Evolutionary conservation across 2,888 invertebrate genomes (phyloP), one percentile per base, ranked within the genome.

Genomic region (Ennomos quercinarius): DNA sequence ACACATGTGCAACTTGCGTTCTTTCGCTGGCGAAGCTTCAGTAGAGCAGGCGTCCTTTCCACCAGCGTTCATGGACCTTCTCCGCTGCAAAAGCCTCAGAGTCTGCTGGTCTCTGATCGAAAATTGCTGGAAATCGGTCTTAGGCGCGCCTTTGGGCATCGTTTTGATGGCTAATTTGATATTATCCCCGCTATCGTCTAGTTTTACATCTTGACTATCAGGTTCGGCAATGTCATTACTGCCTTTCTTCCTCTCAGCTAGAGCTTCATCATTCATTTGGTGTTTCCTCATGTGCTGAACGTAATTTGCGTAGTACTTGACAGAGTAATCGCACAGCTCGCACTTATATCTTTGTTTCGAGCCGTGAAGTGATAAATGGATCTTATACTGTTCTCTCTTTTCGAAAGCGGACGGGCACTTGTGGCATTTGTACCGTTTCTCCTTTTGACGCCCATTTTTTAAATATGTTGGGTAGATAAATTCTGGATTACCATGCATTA

Each of bases 331-430:
- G 84, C 98, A 98, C 43, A 95, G 93, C 72, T 96, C 95, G 87
- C 98, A 98, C 71, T 95, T 95, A 81, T 96, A 97, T 62, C 96
- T 94, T 82, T 97, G 97, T 73, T 96, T 95, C 0, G 97, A 96
- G 4, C 97, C 97, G 78, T 98, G 98, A 44, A 97, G 87, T 12
- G 95, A 95, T 70, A 96, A 86, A 84, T 98, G 98, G 34, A 96
- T 95, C 82, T 96, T 96, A 83, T 96, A 97, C 81, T 97, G 97
- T 73, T 96, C 95, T 40, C 96, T 93, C 85, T 97, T 97, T 74
- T 97, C 96, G 84, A 97, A 97, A 0, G 97, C 96, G 44, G 97
- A 97, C 0, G 98, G 97, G 78, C 97, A 97, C 85, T 97, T 96
- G 73, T 95, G 95, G 81, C 97, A 97, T 83, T 96, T 96, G 84